Evolutionary conservation across 2,113 vertebrate species (phyloP).

Genomic region (Stigmatopora argus): DNA sequence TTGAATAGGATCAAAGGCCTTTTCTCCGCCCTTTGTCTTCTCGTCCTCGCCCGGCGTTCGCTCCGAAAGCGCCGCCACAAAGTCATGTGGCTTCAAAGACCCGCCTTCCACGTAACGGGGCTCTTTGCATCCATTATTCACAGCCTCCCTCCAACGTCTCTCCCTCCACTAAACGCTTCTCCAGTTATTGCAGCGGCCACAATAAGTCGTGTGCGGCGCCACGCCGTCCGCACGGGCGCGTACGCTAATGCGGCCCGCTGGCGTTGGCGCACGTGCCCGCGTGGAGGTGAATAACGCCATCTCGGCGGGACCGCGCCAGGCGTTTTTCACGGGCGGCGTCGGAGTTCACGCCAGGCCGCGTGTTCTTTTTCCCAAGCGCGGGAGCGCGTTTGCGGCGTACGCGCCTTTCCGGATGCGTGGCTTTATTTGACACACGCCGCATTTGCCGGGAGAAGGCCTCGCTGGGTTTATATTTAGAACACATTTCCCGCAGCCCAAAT

Average conservation of each 20-base stretch:
- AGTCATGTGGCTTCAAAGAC: conserved; percentile 70
- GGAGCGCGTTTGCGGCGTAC: conserved; percentile 32
- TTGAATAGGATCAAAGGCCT: conserved; percentile 29
- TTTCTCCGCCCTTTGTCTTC: conserved; percentile 37
- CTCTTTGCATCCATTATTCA: conserved; percentile 69
- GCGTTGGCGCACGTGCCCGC: conserved; percentile 13
- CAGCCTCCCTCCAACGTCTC: conserved; percentile 51
- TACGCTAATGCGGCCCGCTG: conserved; percentile 7
- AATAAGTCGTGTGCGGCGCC: conserved; percentile 35
- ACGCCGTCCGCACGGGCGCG: conserved; percentile 11
- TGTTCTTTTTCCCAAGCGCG: conserved; percentile 14
- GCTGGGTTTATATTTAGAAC: conserved; percentile 51
- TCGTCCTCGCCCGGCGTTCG: conserved; percentile 42
- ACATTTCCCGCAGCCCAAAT: conserved; percentile 46
- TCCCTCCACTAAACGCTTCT: conserved; percentile 56
- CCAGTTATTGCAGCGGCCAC: conserved; percentile 51
- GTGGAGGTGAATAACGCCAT: conserved; percentile 20
- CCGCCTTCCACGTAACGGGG: conserved; percentile 59
- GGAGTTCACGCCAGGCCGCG: conserved; percentile 6
- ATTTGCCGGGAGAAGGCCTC: conserved; percentile 43
- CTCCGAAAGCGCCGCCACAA: conserved; percentile 53
- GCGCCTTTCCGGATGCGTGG: conserved; percentile 55
- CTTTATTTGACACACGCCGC: conserved; percentile 59
- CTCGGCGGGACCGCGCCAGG: conserved; percentile 4
- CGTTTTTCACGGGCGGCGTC: neutral